Conservation (phyloP, 1,140 invertebrate genomes). For the Kradibia gibbosae region DNA sequence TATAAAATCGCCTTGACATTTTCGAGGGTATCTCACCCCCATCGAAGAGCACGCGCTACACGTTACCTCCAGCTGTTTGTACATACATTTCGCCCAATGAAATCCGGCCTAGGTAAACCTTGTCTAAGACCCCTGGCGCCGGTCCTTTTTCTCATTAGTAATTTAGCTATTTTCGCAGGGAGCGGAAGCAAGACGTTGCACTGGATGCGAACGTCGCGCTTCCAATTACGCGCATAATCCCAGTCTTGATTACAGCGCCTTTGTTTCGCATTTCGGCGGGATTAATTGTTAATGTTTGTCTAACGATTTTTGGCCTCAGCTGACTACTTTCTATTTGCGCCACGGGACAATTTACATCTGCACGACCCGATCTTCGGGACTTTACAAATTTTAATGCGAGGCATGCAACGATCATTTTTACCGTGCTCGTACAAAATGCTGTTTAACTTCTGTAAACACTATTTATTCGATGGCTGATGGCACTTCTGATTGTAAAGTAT, state of each 20-base stretch:
- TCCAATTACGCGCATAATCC: constrained; percentile 43
- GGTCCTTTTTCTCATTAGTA: neutral
- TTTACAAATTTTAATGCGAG: neutral
- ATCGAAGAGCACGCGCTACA: too few relatives aligned
- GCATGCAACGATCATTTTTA: neutral
- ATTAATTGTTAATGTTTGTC: constrained; percentile 38
- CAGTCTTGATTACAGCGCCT: constrained; percentile 33
- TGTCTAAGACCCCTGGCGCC: neutral
- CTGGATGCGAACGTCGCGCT: neutral
- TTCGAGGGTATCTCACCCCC: neutral
- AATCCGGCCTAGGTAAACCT: neutral
- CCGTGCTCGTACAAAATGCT: neutral
- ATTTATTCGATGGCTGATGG: neutral
- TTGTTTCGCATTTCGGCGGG: neutral
- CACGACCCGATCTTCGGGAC: neutral
- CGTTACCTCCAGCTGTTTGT: neutral
- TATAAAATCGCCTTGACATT: neutral
- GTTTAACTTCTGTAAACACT: neutral
- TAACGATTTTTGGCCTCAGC: neutral
- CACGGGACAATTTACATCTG: neutral
- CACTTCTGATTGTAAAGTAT: neutral
- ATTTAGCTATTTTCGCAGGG: neutral
- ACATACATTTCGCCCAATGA: neutral
- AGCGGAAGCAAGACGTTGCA: constrained; percentile 20
- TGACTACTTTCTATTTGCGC: neutral